Evolutionary conservation across 2,888 invertebrate genomes (phyloP).

Genomic region (Andrena minutula): DNA sequence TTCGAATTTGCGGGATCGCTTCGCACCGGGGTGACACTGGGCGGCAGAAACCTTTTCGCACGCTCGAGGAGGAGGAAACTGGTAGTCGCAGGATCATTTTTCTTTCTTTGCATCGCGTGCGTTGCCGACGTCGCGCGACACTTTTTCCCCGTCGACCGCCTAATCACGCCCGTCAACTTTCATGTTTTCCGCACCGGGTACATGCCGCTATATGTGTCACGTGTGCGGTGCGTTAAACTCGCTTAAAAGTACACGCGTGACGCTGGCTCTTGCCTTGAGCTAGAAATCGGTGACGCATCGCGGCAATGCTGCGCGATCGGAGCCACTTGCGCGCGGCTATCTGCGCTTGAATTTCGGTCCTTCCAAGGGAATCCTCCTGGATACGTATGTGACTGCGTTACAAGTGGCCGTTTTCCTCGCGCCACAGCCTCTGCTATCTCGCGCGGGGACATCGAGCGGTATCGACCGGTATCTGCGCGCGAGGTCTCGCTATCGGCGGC

Average conservation of each 20-base stretch:
- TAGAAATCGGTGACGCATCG: slow-evolving; percentile 35
- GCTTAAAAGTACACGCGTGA: slow-evolving; percentile 29
- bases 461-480: too few relatives aligned
- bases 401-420: background rate
- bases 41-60: too few relatives aligned
- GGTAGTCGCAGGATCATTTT: background rate
- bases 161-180: background rate
- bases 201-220: background rate
- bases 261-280: slow-evolving; percentile 20
- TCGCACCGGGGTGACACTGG: background rate
- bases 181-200: background rate
- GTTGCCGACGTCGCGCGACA: background rate
- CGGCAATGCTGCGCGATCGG: slow-evolving; percentile 11
- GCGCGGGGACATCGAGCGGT: too few relatives aligned
- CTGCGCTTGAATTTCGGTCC: background rate
- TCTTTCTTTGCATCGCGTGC: background rate
- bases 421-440: too few relatives aligned
- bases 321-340: slow-evolving; percentile 2
- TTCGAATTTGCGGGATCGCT: background rate
- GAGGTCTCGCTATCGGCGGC: too few relatives aligned
- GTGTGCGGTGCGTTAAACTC: slow-evolving; percentile 16
- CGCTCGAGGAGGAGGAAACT: background rate
- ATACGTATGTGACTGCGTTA: background rate
- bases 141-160: background rate
- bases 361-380: background rate